Evolutionary conservation across 2,888 invertebrate genomes (phyloP), one percentile per base, ranked within the genome.

Genomic region (Yponomeuta malinellus): DNA sequence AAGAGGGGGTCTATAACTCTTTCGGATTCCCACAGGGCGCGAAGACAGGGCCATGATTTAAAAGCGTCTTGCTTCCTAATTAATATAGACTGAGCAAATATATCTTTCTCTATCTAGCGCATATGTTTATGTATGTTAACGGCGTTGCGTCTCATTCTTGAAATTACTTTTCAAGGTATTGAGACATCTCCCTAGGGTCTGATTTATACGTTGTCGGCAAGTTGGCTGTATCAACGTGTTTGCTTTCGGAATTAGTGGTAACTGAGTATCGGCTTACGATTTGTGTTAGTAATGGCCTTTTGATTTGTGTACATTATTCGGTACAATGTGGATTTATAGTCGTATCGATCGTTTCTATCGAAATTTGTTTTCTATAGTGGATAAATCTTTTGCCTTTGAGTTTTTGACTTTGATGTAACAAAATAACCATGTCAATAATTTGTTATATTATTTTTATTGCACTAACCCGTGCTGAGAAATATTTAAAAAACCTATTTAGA

Each of bases 31-130:
- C 90, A 90, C 90, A 88, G 91, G 88, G 91, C 80, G 87, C 90
- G 90, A 84, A 83, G 91, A 91, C 91, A 89, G 86, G 37, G 31
- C 83, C 79, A 90, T 91, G 91, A 92, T 92, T 91, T 92, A 92
- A 77, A 82, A 82, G 81, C 84, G 81, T 83, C 81, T 82, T 84
- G 86, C 87, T 88, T 84, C 89, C 87, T 90, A 89, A 90, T 89
- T 90, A 88, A 86, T 84, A 87, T 84, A 84, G 83, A 83, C 79
- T 77, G 76, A 74, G 81, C 77, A 76, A 68, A 68, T 48, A 9
- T 2, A 31, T 75, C 74, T 76, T 76, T 89, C 90, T 78, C 86
- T 71, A 74, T 90, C 83, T 72, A 71, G 75, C 84, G 70, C 76
- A 75, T 69, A 72, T 59, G 73, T 75, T 76, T 74, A 3, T 72